Percentiles rank a stretch among this genome's conserved stretches.
Evolutionary conservation across 37 sponge, comb jelly and placozoan species (phyloP).

Genomic region (Oopsacas minuta): DNA sequence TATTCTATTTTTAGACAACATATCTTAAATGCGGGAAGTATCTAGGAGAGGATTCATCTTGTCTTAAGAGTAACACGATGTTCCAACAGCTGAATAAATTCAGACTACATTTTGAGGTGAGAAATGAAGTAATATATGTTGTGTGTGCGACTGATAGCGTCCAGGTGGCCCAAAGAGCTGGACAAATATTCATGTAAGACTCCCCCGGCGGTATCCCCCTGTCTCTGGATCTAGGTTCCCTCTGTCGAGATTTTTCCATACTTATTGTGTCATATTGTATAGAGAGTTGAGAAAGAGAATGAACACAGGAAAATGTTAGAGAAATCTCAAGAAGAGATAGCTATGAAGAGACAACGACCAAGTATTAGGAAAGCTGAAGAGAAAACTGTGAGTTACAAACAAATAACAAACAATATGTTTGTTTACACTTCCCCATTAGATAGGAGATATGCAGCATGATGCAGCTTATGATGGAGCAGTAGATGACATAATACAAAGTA

Average conservation of each 20-base stretch:
- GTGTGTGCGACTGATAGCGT: too few relatives aligned
- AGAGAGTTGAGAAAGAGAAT: constrained; percentile 15
- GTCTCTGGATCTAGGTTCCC: too few relatives aligned
- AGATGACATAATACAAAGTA: background rate
- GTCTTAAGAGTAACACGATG: background rate
- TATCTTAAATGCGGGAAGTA: constrained; percentile 2
- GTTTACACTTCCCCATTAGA: background rate
- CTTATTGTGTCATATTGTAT: background rate
- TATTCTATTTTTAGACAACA: background rate
- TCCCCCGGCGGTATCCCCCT: too few relatives aligned
- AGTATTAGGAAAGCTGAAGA: background rate
- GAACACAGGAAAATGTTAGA: background rate
- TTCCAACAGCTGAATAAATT: background rate
- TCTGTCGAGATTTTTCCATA: too few relatives aligned
- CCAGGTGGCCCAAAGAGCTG: too few relatives aligned
- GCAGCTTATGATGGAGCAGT: constrained; percentile 15
- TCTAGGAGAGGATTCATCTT: background rate
- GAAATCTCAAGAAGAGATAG: background rate
- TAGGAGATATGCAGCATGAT: background rate
- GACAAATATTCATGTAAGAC: too few relatives aligned
- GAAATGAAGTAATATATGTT: too few relatives aligned
- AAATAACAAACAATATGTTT: background rate
- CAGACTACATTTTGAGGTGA: background rate
- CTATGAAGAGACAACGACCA: background rate
- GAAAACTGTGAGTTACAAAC: background rate